A percentile compares a stretch with the other conserved stretches of the same genome.
phyloP scores from a whole-genome alignment of 30 jellyfish, hydroid and myxozoan genomes.

The Catostylus mosaicus region DNA sequence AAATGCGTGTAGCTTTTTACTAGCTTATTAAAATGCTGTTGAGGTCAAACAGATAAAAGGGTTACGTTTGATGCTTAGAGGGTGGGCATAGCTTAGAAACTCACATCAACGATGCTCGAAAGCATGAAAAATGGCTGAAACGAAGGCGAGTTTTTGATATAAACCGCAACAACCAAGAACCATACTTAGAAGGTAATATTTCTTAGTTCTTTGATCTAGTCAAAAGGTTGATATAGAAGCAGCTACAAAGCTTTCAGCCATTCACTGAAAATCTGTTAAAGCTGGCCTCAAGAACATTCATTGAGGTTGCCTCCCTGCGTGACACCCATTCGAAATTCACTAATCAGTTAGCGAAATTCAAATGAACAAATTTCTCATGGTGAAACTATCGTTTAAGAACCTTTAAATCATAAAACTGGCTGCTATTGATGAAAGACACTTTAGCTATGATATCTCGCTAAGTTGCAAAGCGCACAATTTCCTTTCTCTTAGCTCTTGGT shows the following conservation, averaged over 20 bases:
- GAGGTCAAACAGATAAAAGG: constrained; percentile 15
- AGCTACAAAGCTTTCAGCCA: not conserved
- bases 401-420: constrained; percentile 44
- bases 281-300: not conserved
- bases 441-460: constrained; percentile 45
- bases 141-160: not conserved
- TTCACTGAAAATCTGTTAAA: not conserved
- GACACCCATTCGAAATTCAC: constrained; percentile 9
- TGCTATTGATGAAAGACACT: constrained; percentile 64
- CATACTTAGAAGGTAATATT: not conserved
- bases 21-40: not conserved
- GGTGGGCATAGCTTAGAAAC: not conserved
- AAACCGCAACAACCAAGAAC: not conserved
- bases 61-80: not conserved
- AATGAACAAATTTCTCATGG: not conserved
- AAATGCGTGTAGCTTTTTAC: not conserved
- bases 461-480: constrained; percentile 69
- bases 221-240: not conserved
- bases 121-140: not conserved
- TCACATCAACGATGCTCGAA: not conserved
- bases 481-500: constrained; percentile 51
- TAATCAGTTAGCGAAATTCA: constrained; percentile 11
- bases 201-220: not conserved
- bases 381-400: not conserved
- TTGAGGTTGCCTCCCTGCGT: constrained; percentile 18